Evolutionary conservation across 2,888 invertebrate genomes (phyloP).

Genomic region (Lasioglossum figueresi): DNA sequence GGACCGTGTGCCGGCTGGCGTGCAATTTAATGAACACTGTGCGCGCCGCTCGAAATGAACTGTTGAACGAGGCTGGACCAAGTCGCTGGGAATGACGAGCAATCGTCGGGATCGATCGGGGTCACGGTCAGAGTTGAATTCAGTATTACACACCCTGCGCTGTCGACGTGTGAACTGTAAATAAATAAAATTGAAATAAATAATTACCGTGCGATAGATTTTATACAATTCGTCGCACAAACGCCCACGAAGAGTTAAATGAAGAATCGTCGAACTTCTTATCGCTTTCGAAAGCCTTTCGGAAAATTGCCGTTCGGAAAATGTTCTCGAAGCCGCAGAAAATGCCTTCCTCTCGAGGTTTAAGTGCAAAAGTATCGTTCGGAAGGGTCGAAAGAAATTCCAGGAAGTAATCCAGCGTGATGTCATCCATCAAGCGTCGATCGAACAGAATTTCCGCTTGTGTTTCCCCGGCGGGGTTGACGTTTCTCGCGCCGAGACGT

Average conservation of each 20-base stretch:
- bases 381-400: not conserved
- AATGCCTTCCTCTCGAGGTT: not conserved
- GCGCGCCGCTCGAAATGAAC: not conserved
- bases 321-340: not conserved
- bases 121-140: conserved; percentile 1
- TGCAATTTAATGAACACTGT: conserved; percentile 26
- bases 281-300: not conserved
- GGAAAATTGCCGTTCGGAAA: not conserved
- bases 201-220: too few species aligned
- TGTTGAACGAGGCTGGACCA: conserved; percentile 3
- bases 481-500: not conserved
- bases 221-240: too few species aligned
- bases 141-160: not conserved
- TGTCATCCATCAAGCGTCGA: not conserved
- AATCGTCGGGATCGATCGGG: not conserved
- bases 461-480: not conserved
- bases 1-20: not conserved
- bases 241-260: not conserved
- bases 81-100: not conserved
- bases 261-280: not conserved
- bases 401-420: not conserved
- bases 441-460: not conserved
- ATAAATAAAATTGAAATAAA: too few species aligned
- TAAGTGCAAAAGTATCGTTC: not conserved
- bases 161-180: not conserved